phyloP scores from a whole-genome alignment of 2,113 vertebrate genomes.

The Aegithalos caudatus region DNA sequence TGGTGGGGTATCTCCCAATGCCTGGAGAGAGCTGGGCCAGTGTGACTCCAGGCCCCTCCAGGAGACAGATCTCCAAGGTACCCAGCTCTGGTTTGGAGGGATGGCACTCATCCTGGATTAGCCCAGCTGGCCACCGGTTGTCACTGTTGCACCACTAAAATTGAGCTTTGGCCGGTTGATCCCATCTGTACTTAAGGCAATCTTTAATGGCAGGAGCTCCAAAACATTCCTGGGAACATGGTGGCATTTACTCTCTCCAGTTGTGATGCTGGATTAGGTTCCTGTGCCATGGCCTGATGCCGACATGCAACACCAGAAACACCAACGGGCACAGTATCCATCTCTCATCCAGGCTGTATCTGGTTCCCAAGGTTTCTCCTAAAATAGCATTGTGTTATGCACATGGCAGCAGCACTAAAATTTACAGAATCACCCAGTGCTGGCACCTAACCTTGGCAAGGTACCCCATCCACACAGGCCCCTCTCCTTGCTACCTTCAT shows the following conservation, averaged over 20 bases:
- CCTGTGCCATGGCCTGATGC: background rate
- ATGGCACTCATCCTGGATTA: no score
- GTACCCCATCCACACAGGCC: background rate
- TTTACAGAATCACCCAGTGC: background rate
- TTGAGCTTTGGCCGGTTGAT: no score
- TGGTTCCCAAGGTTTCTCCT: background rate
- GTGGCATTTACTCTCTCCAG: background rate
- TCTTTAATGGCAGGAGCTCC: no score
- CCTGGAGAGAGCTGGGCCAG: background rate
- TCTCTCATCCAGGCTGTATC: background rate
- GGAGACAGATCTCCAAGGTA: background rate
- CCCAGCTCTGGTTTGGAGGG: no score
- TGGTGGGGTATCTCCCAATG: background rate
- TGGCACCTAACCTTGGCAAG: background rate
- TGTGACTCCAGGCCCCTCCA: background rate
- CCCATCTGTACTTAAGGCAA: no score
- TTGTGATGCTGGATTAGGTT: background rate
- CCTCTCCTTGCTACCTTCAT: background rate
- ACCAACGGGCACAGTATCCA: rapidly evolving
- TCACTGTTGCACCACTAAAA: no score
- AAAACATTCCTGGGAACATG: background rate
- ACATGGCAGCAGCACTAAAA: rapidly evolving
- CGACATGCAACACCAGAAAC: background rate
- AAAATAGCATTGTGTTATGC: rapidly evolving
- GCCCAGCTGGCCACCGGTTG: no score